phyloP scores from a whole-genome alignment of 2,113 vertebrate species.

The Rhodinocichla rosea region DNA sequence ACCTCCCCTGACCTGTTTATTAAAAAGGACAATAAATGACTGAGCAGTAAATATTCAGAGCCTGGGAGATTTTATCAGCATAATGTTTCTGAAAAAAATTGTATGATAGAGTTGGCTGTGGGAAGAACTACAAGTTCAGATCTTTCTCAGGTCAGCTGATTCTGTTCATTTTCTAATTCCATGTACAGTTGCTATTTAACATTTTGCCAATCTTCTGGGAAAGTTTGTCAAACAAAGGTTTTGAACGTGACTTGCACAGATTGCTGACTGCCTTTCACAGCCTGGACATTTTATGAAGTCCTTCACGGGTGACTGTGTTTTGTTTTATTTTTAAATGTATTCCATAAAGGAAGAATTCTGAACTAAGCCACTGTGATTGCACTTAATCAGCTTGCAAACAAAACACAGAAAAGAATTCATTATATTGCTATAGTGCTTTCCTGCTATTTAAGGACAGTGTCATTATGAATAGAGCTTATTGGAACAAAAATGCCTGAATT shows the following conservation, averaged over 20 bases:
- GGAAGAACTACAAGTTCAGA: constrained; percentile 61
- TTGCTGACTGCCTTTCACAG: constrained; percentile 49
- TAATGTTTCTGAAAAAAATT: constrained; percentile 59
- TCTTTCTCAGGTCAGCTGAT: constrained; percentile 64
- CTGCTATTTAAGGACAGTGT: constrained; percentile 18
- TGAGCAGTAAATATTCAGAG: constrained; percentile 40
- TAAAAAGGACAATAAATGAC: constrained; percentile 37
- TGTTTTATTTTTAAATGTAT: constrained; percentile 65
- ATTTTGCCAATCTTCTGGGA: constrained; percentile 68
- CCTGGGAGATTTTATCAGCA: constrained; percentile 70
- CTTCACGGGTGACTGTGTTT: constrained; percentile 40
- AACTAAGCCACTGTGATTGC: constrained; percentile 52
- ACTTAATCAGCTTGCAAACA: constrained; percentile 43
- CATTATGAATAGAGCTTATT: constrained; percentile 39
- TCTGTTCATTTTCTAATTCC: constrained; percentile 57
- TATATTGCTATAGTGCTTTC: constrained; percentile 6
- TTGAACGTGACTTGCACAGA: constrained; percentile 69
- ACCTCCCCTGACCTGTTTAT: constrained; percentile 45
- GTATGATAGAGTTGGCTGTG: constrained; percentile 63
- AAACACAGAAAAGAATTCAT: constrained; percentile 50
- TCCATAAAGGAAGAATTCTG: constrained; percentile 33
- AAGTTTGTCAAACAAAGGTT: constrained; percentile 68
- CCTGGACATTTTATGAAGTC: constrained; percentile 59
- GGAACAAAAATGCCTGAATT: constrained; percentile 28
- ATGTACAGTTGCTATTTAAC: constrained; percentile 70